These are phyloP conservation scores for Gandaritis pyraliata DNA, from an alignment of 2,888 invertebrate genomes.

Conservation along the genomic window DNA sequence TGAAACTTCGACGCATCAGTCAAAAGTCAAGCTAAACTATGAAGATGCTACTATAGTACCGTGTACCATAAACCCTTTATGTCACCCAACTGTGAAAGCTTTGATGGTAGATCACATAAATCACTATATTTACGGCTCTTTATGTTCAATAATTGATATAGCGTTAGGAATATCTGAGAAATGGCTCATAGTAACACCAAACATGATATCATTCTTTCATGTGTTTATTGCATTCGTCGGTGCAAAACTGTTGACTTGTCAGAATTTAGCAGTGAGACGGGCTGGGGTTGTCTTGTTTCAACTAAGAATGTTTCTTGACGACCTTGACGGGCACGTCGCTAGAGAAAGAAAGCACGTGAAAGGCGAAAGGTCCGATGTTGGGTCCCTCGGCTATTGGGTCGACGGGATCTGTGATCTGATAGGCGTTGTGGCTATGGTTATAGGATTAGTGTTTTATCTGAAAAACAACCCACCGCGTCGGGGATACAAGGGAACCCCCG, in stretches of 20 bases:
- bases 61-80: constrained; percentile 89
- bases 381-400: constrained; percentile 91
- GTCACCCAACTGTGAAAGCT: constrained; percentile 92
- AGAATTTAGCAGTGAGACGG: constrained; percentile 88
- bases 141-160: constrained; percentile 89
- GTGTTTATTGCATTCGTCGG: constrained; percentile 89
- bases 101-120: constrained; percentile 93
- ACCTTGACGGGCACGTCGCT: constrained; percentile 94
- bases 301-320: constrained; percentile 92
- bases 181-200: constrained; percentile 88
- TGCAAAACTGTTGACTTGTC: constrained; percentile 90
- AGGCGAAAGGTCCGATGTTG: constrained; percentile 92
- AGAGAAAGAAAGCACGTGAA: constrained; percentile 89
- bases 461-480: constrained; percentile 89
- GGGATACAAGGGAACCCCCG: constrained; percentile 86
- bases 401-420: constrained; percentile 93
- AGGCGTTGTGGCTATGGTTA: constrained; percentile 88
- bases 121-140: constrained; percentile 92
- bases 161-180: constrained; percentile 86
- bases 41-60: constrained; percentile 85
- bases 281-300: constrained; percentile 91
- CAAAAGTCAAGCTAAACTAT: constrained; percentile 62
- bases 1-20: constrained; percentile 60
- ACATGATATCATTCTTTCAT: constrained; percentile 92
- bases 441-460: constrained; percentile 88